phyloP scores from a whole-genome alignment of 2,888 invertebrate genomes.

The Lottia scabra region DNA sequence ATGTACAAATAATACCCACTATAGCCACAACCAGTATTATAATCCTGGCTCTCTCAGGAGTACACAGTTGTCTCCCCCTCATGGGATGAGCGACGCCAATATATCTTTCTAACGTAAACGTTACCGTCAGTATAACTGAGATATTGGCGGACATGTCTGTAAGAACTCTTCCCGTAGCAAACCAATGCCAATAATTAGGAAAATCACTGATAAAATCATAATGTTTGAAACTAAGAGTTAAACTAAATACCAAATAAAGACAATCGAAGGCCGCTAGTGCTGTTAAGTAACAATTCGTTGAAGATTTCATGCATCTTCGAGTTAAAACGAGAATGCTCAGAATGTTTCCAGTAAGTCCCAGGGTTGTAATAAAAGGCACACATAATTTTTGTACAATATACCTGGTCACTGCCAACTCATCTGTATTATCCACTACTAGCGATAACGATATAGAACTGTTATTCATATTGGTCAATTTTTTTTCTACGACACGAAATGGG shows the following conservation, averaged over 20 bases:
- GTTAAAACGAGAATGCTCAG: slow-evolving; percentile 63
- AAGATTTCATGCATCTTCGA: slow-evolving; percentile 60
- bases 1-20: slow-evolving; percentile 74
- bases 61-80: slow-evolving; percentile 72
- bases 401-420: slow-evolving; percentile 38
- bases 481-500: too few relatives aligned
- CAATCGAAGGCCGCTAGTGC: slow-evolving; percentile 80
- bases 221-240: slow-evolving; percentile 75
- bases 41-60: slow-evolving; percentile 78
- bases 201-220: slow-evolving; percentile 73
- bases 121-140: slow-evolving; percentile 81
- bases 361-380: slow-evolving; percentile 53
- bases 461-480: too few relatives aligned
- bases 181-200: slow-evolving; percentile 73
- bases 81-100: slow-evolving; percentile 83
- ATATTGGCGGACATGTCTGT: slow-evolving; percentile 78
- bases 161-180: slow-evolving; percentile 73
- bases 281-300: slow-evolving; percentile 75
- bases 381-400: slow-evolving; percentile 55
- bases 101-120: slow-evolving; percentile 82
- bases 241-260: slow-evolving; percentile 77
- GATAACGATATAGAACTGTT: background rate
- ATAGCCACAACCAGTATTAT: slow-evolving; percentile 75
- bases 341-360: slow-evolving; percentile 62
- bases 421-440: slow-evolving; percentile 22